Evolutionary conservation across 2,797 vertebrate species (phyloP), one percentile per base, ranked within the genome.

Genomic region (Enteromius trimaculatus): DNA sequence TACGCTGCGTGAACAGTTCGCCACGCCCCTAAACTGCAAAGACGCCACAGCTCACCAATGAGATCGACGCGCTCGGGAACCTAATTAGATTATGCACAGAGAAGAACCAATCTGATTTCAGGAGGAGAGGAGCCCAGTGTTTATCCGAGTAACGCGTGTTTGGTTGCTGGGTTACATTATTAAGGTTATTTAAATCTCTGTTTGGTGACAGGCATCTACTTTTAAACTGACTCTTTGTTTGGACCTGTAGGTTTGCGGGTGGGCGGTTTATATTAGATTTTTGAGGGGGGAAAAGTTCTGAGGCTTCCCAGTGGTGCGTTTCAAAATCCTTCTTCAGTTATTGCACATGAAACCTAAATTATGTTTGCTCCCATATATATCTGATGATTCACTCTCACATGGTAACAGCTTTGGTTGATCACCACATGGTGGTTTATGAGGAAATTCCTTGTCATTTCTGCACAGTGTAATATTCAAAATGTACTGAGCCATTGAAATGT

Each of bases 21-120:
- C 2, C 58, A 44, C 66, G 77, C 66, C 83, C 80, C 68, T 64
- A 31, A 42, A 19, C 5, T 71, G 47, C 29, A 69, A 79, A 1
- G 74, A 75, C 66, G 69, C 42, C 66, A 0, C 42, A 34, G 37
- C 23, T n/a, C 11, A 72, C 80, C 80, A 88, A 86, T 85, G 21
- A 79, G 53, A 79, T 16, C 4, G 31, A 60, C 34, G 83, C 37
- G 11, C 7, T 16, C 9, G 2, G 21, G 19, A 11, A 23, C 5
- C 49, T 66, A 9, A 62, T 62, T 29, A 79, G 60, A 11, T 55
- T 71, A 55, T 19, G 31, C 0, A 3, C 44, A 29, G 6, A 39
- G 31, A 37, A 39, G 1, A 5, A 6, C 72, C 23, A 66, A 68
- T 65, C 75, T 6, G 11, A 11, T 37, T 62, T 55, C 1, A 55